Percentiles rank a stretch among this genome's conserved stretches.
Evolutionary conservation across 1,140 invertebrate species (phyloP).

Genomic region (Ooceraea biroi): DNA sequence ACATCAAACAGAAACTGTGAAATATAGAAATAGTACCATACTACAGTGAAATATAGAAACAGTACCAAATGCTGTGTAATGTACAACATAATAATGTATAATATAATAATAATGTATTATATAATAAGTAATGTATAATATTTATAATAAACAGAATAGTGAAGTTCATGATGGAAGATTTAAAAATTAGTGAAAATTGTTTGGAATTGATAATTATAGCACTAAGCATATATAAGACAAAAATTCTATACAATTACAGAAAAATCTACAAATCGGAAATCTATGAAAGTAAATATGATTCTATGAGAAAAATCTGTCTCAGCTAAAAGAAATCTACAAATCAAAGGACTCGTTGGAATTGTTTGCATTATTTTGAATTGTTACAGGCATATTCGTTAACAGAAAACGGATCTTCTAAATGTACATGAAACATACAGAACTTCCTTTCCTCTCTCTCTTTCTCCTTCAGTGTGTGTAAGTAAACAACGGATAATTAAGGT

Average conservation of each 20-base stretch:
- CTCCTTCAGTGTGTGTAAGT: background rate
- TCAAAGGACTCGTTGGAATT: too few species aligned
- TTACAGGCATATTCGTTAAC: background rate
- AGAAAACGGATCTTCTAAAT: background rate
- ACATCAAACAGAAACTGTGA: too few species aligned
- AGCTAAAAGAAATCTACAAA: background rate
- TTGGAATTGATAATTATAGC: background rate
- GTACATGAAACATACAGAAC: background rate
- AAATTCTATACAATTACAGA: background rate
- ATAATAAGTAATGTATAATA: slow-evolving; percentile 7
- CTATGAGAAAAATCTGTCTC: background rate
- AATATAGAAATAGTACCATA: background rate
- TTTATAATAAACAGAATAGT: background rate
- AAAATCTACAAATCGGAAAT: background rate
- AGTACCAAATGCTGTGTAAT: too few species aligned
- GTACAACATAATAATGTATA: too few species aligned
- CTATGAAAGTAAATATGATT: background rate
- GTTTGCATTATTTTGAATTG: background rate
- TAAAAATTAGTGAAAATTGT: background rate
- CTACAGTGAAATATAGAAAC: too few species aligned
- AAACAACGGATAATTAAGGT: slow-evolving; percentile 33
- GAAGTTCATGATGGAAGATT: too few species aligned
- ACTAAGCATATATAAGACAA: background rate
- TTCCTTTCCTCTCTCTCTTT: background rate
- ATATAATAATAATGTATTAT: too few species aligned